A percentile compares a stretch with the other conserved stretches of the same genome.
These are phyloP conservation scores for Callimorpha dominula DNA, from an alignment of 2,888 invertebrate species.

Conservation along the genomic window DNA sequence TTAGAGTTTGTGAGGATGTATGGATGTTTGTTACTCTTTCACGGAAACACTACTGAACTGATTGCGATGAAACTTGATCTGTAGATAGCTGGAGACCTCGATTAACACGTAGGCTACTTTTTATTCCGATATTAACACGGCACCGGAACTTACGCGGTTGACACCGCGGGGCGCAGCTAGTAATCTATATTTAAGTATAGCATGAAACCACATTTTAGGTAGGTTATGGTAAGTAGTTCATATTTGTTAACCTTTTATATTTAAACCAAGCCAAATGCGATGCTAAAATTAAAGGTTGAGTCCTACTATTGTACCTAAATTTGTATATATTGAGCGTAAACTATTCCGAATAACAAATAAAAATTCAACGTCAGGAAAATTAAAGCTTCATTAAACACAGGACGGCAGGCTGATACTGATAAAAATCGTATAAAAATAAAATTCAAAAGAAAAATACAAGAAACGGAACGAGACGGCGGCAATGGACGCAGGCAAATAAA, in stretches of 20 bases:
- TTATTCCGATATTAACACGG: too few relatives aligned
- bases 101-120: too few relatives aligned
- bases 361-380: conserved; percentile 23
- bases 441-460: conserved; percentile 50
- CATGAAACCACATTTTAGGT: neutral
- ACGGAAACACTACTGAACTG: too few relatives aligned
- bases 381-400: conserved; percentile 48
- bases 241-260: neutral
- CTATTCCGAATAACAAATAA: conserved; percentile 19
- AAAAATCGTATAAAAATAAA: conserved; percentile 61
- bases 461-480: conserved; percentile 63
- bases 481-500: conserved; percentile 65
- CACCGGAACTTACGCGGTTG: too few relatives aligned
- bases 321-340: conserved; percentile 7
- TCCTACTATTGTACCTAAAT: neutral
- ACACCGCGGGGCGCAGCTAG: too few relatives aligned
- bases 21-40: too few relatives aligned
- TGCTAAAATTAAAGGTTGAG: neutral
- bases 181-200: neutral
- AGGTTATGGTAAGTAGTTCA: neutral
- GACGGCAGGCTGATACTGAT: conserved; percentile 43
- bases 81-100: too few relatives aligned
- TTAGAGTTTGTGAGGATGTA: too few relatives aligned
- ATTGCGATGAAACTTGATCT: too few relatives aligned
- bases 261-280: neutral